Conservation (phyloP, 2,888 invertebrate genomes). For the Synergus gifuensis region DNA sequence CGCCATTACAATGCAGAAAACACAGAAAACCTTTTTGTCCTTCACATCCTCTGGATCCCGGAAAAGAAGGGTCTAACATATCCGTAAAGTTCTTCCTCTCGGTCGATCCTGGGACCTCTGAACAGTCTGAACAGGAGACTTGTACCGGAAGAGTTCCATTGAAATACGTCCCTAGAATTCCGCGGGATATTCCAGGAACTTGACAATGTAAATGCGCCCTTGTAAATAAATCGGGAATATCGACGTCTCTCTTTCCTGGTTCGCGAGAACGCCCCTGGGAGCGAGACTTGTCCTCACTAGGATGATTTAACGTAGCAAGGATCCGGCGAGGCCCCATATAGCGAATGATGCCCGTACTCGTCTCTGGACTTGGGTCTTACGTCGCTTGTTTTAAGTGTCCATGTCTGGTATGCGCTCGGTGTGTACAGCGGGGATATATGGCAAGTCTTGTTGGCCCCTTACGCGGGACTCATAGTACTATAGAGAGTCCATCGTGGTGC, state of each 20-base stretch:
- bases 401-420: conserved; percentile 68
- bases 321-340: conserved; percentile 50
- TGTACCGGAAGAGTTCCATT: conserved; percentile 38
- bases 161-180: conserved; percentile 35
- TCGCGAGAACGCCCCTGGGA: conserved; percentile 44
- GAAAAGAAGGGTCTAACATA: conserved; percentile 19
- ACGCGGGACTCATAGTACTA: conserved; percentile 19
- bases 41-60: conserved; percentile 22
- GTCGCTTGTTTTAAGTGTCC: conserved; percentile 68
- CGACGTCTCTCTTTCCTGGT: conserved; percentile 46
- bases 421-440: conserved; percentile 68
- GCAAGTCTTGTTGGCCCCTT: conserved; percentile 61
- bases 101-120: conserved; percentile 29
- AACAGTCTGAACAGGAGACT: conserved; percentile 34
- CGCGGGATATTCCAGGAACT: conserved; percentile 40
- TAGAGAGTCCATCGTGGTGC: conserved; percentile 43
- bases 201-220: conserved; percentile 14
- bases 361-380: conserved; percentile 55
- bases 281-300: conserved; percentile 51
- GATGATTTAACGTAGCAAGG: conserved; percentile 62
- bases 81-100: conserved; percentile 23
- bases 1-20: conserved; percentile 28
- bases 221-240: conserved; percentile 43
- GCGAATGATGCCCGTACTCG: conserved; percentile 56
- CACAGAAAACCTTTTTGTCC: conserved; percentile 28